Conservation (phyloP, 2,113 vertebrate genomes). For the Chloropsis cyanopogon region DNA sequence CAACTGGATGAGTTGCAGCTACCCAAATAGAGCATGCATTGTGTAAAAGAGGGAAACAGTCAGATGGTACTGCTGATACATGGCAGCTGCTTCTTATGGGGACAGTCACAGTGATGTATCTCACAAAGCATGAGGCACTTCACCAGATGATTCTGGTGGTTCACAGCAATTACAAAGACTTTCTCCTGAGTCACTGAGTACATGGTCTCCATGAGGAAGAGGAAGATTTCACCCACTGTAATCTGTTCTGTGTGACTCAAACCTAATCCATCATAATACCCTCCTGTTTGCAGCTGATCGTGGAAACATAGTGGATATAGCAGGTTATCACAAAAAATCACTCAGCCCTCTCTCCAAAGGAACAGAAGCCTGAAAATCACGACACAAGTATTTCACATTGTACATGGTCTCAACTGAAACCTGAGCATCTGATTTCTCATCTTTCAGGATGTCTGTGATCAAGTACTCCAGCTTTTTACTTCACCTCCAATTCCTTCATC, state of each 20-base stretch:
- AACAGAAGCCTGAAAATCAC: not conserved
- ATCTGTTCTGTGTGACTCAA: not conserved
- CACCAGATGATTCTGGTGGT: not conserved
- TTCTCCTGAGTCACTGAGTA: not conserved
- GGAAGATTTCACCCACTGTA: not conserved
- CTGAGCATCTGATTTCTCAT: not conserved
- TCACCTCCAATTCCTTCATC: not conserved
- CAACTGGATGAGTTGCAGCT: no score
- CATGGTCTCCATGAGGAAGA: not conserved
- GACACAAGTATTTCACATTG: not conserved
- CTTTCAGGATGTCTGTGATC: not conserved
- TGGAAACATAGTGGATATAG: not conserved
- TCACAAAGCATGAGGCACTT: not conserved
- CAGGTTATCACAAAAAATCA: not conserved
- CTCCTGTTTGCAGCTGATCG: not conserved
- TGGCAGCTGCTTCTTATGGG: not conserved
- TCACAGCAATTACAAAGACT: not conserved
- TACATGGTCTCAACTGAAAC: not conserved
- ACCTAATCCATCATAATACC: not conserved
- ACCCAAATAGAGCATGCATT: rapidly evolving
- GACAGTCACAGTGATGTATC: no score
- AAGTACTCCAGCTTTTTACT: not conserved
- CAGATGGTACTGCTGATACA: not conserved
- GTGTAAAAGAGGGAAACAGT: not conserved
- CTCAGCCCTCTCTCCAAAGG: not conserved